Conservation (phyloP, 2,888 invertebrate species). For the Leucophenga montana region DNA sequence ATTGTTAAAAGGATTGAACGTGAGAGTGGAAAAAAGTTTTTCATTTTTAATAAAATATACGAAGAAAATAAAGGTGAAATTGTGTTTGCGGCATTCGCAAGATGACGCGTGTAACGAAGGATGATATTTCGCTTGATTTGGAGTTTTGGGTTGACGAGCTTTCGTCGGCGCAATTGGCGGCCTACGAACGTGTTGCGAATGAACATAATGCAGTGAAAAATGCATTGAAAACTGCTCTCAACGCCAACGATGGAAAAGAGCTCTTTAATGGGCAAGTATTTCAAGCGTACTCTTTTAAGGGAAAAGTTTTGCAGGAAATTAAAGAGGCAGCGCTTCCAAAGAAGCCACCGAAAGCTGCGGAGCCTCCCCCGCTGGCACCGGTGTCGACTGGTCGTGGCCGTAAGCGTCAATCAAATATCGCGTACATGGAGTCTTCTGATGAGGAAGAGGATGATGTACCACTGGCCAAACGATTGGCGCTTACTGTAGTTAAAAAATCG, state of each 20-base stretch:
- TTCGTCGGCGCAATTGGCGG: slow-evolving; percentile 78
- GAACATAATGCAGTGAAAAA: slow-evolving; percentile 80
- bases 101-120: slow-evolving; percentile 67
- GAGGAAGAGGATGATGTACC: slow-evolving; percentile 73
- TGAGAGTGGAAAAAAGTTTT: too few relatives aligned
- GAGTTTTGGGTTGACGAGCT: slow-evolving; percentile 84
- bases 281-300: slow-evolving; percentile 78
- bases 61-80: too few relatives aligned
- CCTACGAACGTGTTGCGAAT: slow-evolving; percentile 78
- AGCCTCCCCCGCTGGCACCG: slow-evolving; percentile 47
- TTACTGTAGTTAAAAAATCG: slow-evolving; percentile 53
- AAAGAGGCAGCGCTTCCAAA: slow-evolving; percentile 69
- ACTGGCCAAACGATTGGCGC: slow-evolving; percentile 73
- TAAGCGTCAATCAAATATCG: slow-evolving; percentile 61
- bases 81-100: background rate
- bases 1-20: too few relatives aligned
- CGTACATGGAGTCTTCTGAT: slow-evolving; percentile 71
- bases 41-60: too few relatives aligned
- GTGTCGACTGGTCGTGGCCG: slow-evolving; percentile 49
- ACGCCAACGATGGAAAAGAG: slow-evolving; percentile 77
- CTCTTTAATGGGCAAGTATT: slow-evolving; percentile 80
- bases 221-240: slow-evolving; percentile 74
- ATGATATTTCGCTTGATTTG: slow-evolving; percentile 75
- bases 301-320: slow-evolving; percentile 70
- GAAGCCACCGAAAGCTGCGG: slow-evolving; percentile 60